Base-by-base conservation (phyloP, 2,888 invertebrate genomes). In the Beris chalybata region DNA sequence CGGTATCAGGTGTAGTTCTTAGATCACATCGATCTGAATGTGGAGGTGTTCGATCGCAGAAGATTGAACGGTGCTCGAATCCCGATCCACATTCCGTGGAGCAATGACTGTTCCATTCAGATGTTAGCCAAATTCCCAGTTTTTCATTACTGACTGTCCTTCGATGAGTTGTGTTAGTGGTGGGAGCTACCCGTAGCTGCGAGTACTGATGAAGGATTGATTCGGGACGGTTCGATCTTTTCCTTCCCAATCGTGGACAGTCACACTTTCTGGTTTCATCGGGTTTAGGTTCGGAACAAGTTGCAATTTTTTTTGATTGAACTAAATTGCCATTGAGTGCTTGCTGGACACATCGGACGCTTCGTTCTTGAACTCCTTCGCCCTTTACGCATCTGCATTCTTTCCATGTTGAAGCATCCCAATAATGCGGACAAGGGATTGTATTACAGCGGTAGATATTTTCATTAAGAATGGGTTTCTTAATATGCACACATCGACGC, bases 361-460 rank as follows among this genome's bases (percentile, higher is more conserved):
- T 84, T 63, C 93, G 84, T 0, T 85, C 88, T 74, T 89, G 89
- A 32, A 85, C 82, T 0, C 93, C 93, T 15, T 85, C 83, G 0
- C 71, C 74, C 0, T 70, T 67, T 0, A 65, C 90, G 77, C 95
- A 94, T 11, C 89, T 87, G 75, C 95, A 95, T 0, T 87, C 84
- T 12, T 88, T 86, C 91, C 93, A 95, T 13, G 87, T 85, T 0
- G 87, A 85, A 57, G 88, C 85, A 11, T 77, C 75, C 95, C 95
- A 95, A 69, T 90, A 87, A 0, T 93, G 89, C 5, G 91, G 87
- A 75, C 95, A 95, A 0, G 92, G 88, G 45, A 86, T 86, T 0
- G 84, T 82, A 76, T 92, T 93, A 76, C 92, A 92, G 30, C 86
- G 84, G 77, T 89, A 80, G 71, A 79, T 76, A 55, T 85, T 81